Base-by-base conservation (phyloP, 2,888 invertebrate genomes). In the Lissonota sp. region DNA sequence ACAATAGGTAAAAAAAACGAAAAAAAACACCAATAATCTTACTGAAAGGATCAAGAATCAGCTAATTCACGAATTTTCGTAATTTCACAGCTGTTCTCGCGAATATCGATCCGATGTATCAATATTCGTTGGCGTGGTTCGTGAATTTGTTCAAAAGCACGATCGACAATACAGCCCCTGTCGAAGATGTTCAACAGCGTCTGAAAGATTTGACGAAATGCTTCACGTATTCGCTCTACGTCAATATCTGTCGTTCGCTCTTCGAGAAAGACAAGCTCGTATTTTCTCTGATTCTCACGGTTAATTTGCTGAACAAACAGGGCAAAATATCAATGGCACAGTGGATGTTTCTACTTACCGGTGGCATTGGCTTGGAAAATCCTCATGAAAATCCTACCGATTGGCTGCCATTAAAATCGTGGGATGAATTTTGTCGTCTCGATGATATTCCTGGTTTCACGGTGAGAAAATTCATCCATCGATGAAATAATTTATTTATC, bases 41-140 rank as follows among this genome's bases (percentile, higher is more conserved):
- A 58, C 4, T 46, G 10, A 8, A 26, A 5, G n/a, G 69, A 73
- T 60, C 53, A 40, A 55, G 46, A 53, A 62, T 60, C 62, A 10
- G 6, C 10, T 12, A 8, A 40, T 64, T 64, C 8, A 6, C 10
- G 7, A 63, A 44, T 64, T 64, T 44, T 64, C 12, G 6, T 14
- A 49, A 12, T 51, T 79, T 91, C 92, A 72, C 88, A 96, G 97
- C 96, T 72, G 97, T 98, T 70, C 93, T 99, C 89, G 96, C 98
- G 6, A 96, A 97, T 90, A 98, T 99, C 86, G 98, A 99, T 93
- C 98, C 98, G 5, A 99, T 99, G 98, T 99, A 99, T 93, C 98
- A 99, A 92, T 99, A 98, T 92, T 99, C 98, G 0, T 93, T 99
- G 86, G 95, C 95, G 2, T 99, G 99, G 99, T 99, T 98, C 92